Evolutionary conservation across 1,140 invertebrate species (phyloP), one percentile per base, ranked within the genome.

Genomic region (Battus philenor): DNA sequence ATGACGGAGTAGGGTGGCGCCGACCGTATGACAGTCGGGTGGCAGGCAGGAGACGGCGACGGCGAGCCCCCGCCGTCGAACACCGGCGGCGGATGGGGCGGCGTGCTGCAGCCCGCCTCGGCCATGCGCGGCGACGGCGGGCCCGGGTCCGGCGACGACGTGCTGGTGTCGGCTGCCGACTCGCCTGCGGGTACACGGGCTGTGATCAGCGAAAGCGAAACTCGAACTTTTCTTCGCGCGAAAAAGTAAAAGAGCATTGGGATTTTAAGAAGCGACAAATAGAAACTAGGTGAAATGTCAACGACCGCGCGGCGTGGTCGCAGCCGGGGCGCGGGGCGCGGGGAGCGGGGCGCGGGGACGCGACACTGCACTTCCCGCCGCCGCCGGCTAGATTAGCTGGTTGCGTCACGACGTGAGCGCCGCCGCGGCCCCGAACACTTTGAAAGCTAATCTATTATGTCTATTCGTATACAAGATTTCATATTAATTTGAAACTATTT

Each of bases 91-190:
- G 84, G 76, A 50, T 86, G 87, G 59, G 84, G 84, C 58, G 79
- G 82, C 57, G 75, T 74, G 58, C 72, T 78, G 62, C 82, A 77
- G 50, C 70, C 88, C 66, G 84, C 81, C 75, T 86, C 89, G 78
- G 86, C 88, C 83, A 91, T 89, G 77, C 90, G 90, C 77, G 93
- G 92, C 64, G 92, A 93, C 68, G 91, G 92, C 79, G 92, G 92
- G 72, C 92, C 90, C 50, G 93, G 90, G 83, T 95, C 93, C 70
- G 93, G 93, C 68, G 94, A 95, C 66, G 93, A 94, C 68, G 93
- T 94, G 85, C 93, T 95, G 68, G 94, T 94, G 86, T 96, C 95
- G 69, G 93, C 93, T 86, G 95, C 92, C 80, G 94, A 95, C 89
- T 95, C 94, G 85, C 92, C 92, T 93, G 89, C 44, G 87, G 67